phyloP scores from a whole-genome alignment of 2,113 vertebrate species.

The Casuarius casuarius region DNA sequence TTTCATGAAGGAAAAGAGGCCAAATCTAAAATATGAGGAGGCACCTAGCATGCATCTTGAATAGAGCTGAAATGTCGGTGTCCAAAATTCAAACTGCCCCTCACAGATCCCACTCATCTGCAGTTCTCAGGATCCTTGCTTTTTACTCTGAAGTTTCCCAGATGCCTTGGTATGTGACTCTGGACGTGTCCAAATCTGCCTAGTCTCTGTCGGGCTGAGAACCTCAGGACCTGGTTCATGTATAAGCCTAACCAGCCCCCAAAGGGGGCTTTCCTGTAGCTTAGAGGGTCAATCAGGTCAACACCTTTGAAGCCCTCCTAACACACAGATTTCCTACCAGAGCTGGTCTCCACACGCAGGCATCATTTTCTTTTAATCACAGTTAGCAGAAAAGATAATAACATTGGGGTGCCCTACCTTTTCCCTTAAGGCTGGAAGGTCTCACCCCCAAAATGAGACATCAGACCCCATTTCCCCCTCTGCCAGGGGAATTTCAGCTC shows the following conservation, averaged over 20 bases:
- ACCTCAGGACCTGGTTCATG: neutral
- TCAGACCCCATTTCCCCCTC: neutral
- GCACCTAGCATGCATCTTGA: neutral
- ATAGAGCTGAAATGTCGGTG: neutral
- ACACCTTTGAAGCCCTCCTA: neutral
- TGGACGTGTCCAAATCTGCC: neutral
- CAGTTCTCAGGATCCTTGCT: no score
- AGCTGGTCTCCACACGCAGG: neutral
- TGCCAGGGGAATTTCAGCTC: neutral
- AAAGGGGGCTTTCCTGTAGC: neutral
- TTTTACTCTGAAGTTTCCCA: no score
- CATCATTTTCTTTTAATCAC: neutral
- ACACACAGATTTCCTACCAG: neutral
- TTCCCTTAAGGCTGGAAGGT: neutral
- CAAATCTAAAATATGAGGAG: neutral
- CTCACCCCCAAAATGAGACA: neutral
- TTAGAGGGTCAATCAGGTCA: neutral
- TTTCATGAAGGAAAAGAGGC: neutral
- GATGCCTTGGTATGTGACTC: no score
- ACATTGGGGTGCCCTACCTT: rapidly evolving
- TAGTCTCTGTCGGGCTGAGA: neutral
- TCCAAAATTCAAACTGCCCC: neutral
- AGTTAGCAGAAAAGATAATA: neutral
- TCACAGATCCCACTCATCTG: neutral
- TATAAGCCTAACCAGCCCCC: neutral